Conservation (phyloP, 2,888 invertebrate genomes). For the Cryptus armator region DNA sequence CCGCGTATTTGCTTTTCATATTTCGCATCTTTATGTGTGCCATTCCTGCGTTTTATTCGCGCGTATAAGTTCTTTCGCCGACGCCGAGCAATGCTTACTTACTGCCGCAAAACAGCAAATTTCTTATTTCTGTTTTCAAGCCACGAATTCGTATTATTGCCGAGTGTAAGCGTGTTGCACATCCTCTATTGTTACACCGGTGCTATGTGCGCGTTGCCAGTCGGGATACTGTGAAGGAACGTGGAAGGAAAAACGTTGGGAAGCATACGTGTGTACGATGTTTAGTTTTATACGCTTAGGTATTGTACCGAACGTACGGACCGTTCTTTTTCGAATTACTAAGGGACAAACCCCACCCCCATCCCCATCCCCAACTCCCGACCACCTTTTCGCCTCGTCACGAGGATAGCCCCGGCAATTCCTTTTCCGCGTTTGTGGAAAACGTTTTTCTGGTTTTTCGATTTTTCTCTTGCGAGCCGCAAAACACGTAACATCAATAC, state of each 20-base stretch:
- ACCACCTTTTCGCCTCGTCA: conserved; percentile 6
- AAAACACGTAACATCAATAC: conserved; percentile 49
- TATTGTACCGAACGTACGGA: conserved; percentile 53
- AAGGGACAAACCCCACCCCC: conserved; percentile 22
- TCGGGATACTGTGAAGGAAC: neutral
- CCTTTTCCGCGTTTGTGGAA: conserved; percentile 29
- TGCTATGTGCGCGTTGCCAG: too few relatives aligned
- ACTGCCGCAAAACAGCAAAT: conserved; percentile 1
- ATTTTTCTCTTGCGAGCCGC: conserved; percentile 31
- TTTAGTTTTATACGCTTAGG: conserved; percentile 11
- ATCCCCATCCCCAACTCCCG: neutral
- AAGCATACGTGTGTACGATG: conserved; percentile 22
- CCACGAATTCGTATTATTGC: conserved; percentile 51
- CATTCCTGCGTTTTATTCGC: conserved; percentile 10
- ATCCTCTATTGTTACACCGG: conserved; percentile 6
- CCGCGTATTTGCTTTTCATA: neutral
- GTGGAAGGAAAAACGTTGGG: conserved; percentile 29
- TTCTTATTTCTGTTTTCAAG: conserved; percentile 62
- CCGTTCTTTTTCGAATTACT: conserved; percentile 65
- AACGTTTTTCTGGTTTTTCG: conserved; percentile 20
- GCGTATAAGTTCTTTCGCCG: neutral
- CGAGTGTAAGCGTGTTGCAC: conserved; percentile 1
- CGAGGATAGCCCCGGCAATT: conserved; percentile 47
- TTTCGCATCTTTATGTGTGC: neutral
- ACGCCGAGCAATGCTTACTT: neutral